Evolutionary conservation across 1,140 invertebrate genomes (phyloP), one percentile per base, ranked within the genome.

Genomic region (Drosophila ironensis): DNA sequence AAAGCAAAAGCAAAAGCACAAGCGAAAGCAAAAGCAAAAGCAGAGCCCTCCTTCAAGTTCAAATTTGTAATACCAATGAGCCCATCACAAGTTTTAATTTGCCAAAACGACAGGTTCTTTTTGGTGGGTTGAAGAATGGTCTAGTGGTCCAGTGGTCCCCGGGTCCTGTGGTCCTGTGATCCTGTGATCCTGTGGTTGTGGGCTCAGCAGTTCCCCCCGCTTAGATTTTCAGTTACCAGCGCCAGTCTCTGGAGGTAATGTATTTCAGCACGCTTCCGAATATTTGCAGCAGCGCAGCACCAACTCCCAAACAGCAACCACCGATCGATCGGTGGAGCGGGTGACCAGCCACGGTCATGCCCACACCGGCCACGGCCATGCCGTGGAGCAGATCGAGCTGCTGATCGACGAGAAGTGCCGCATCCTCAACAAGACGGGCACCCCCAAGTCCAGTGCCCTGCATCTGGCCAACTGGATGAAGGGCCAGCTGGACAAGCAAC

Each of bases 401-500:
- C 72, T 93, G 28, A 93, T 93, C 50, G 92, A 93, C 59, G 91
- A 92, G 66, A 91, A 92, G 51, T 93, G 92, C 72, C 92, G 92
- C 40, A 92, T 92, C 42, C 78, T 93, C 14, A 92, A 92, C 51
- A 93, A 93, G 77, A 91, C 91, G 33, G 87, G 91, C 67, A 89
- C 92, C 57, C 89, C 92, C 81, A 93, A 92, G 72, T 91, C 91
- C 54, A 91, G 92, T 80, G 90, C 92, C 27, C 50, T 93, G 59
- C 93, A 94, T 59, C 82, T 94, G 67, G 93, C 93, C 28, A 93
- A 94, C 67, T 94, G 94, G 94, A 94, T 95, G 90, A 92, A 92
- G 70, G 92, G 92, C 0, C 92, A 93, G 56, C 84, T 93, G 50
- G 90, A 91, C 52, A 82, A 87, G 27, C 64, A 89, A 40, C 88